These are phyloP conservation scores for Mythimna albipuncta DNA, from an alignment of 2,888 invertebrate species.

Conservation along the genomic window DNA sequence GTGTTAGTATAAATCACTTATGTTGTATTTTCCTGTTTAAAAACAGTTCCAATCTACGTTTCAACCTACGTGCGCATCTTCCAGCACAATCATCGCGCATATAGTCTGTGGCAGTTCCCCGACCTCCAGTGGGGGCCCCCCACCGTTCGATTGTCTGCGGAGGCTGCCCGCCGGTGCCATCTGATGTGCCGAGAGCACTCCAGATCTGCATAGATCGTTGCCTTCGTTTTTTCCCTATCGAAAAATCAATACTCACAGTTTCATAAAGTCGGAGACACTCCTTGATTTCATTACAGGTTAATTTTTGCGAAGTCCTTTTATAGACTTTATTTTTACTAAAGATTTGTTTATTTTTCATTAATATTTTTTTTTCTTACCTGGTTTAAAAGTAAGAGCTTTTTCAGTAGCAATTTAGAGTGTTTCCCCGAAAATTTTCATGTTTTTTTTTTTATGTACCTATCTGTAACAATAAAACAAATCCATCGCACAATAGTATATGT, in stretches of 20 bases:
- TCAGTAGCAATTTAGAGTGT: neutral
- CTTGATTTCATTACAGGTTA: constrained; percentile 82
- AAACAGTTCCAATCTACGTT: constrained; percentile 8
- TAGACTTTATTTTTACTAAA: constrained; percentile 48
- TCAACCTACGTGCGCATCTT: constrained; percentile 49
- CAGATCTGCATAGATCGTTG: constrained; percentile 91
- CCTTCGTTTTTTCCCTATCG: constrained; percentile 91
- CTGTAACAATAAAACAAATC: constrained; percentile 34
- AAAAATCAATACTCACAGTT: constrained; percentile 90
- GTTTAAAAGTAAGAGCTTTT: neutral
- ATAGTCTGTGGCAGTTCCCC: constrained; percentile 87
- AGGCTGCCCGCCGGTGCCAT: constrained; percentile 90
- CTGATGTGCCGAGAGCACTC: constrained; percentile 91
- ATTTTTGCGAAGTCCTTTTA: constrained; percentile 65
- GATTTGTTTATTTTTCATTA: constrained; percentile 22
- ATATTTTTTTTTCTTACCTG: constrained; percentile 2
- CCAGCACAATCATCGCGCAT: constrained; percentile 57
- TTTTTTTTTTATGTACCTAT: constrained; percentile 15
- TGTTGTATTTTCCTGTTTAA: no score
- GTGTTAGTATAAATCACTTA: neutral
- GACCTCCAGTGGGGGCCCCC: constrained; percentile 86
- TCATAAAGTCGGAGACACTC: constrained; percentile 87
- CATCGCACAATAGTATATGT: constrained; percentile 67
- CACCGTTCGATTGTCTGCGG: constrained; percentile 91
- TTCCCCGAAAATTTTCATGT: neutral